Evolutionary conservation across 2,113 vertebrate genomes (phyloP).

Genomic region (Craseonycteris thonglongyai): DNA sequence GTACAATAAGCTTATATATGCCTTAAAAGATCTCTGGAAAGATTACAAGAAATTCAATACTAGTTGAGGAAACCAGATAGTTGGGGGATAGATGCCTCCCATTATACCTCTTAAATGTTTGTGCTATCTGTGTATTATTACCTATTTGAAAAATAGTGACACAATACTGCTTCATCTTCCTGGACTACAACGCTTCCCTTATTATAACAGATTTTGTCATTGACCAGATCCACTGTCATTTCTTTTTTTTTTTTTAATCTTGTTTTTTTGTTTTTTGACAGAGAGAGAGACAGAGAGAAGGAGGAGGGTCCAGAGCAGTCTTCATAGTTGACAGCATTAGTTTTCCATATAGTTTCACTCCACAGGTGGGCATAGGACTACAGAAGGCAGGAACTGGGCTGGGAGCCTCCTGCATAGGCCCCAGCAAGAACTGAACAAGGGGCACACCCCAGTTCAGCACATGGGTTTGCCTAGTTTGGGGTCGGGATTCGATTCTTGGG

Average conservation of each 20-base stretch:
- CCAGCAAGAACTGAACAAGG: no score
- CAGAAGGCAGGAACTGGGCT: no score
- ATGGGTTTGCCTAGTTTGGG: no score
- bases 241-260: slow-evolving; percentile 44
- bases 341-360: no score
- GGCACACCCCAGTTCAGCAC: no score
- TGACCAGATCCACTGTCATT: neutral
- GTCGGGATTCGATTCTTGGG: no score
- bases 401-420: no score
- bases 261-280: no score
- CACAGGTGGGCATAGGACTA: no score
- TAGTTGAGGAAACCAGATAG: neutral
- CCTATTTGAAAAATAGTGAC: slow-evolving; percentile 1
- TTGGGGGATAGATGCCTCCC: neutral
- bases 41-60: neutral
- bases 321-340: no score
- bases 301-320: no score
- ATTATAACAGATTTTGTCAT: neutral
- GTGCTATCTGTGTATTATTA: neutral
- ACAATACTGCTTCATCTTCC: neutral
- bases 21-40: neutral
- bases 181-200: neutral
- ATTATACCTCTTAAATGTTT: neutral
- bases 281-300: no score
- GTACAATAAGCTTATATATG: neutral